Conservation (phyloP, 92 coral and sea anemone genomes). For the Chrysogorgia sp. region DNA sequence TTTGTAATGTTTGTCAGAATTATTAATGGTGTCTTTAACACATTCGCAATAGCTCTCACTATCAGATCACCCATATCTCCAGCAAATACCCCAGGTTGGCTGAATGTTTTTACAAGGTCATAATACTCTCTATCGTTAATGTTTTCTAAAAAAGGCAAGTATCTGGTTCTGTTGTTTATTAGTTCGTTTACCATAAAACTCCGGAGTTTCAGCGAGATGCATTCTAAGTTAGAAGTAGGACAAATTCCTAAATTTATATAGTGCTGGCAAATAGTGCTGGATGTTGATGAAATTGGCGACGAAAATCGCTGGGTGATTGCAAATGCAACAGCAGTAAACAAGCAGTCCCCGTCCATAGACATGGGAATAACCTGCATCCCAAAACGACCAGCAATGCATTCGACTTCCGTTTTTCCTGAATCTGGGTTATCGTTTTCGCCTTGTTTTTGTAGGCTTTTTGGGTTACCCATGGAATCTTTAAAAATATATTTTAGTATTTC, state of each 20-base stretch:
- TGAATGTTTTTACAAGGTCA: slow-evolving; percentile 40
- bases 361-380: slow-evolving; percentile 34
- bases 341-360: slow-evolving; percentile 52
- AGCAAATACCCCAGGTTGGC: slow-evolving; percentile 48
- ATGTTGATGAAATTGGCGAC: slow-evolving; percentile 1
- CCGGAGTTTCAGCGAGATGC: slow-evolving; percentile 32
- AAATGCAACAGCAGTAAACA: slow-evolving; percentile 45
- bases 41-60: slow-evolving; percentile 56
- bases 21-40: slow-evolving; percentile 30
- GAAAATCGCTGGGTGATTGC: slow-evolving; percentile 6
- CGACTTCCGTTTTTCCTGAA: background rate
- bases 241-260: slow-evolving; percentile 31
- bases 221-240: slow-evolving; percentile 21
- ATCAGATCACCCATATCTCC: slow-evolving; percentile 61
- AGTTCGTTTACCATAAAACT: slow-evolving; percentile 45
- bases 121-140: slow-evolving; percentile 10
- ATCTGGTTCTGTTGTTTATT: slow-evolving; percentile 19
- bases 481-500: slow-evolving; percentile 26
- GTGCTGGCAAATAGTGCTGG: slow-evolving; percentile 28
- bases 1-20: slow-evolving; percentile 39
- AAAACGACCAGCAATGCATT: slow-evolving; percentile 13
- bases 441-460: background rate
- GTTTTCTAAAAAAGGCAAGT: slow-evolving; percentile 24
- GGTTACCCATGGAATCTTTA: background rate
- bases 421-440: slow-evolving; percentile 8